Evolutionary conservation across 2,113 vertebrate genomes (phyloP).

Genomic region (Verasper variegatus): DNA sequence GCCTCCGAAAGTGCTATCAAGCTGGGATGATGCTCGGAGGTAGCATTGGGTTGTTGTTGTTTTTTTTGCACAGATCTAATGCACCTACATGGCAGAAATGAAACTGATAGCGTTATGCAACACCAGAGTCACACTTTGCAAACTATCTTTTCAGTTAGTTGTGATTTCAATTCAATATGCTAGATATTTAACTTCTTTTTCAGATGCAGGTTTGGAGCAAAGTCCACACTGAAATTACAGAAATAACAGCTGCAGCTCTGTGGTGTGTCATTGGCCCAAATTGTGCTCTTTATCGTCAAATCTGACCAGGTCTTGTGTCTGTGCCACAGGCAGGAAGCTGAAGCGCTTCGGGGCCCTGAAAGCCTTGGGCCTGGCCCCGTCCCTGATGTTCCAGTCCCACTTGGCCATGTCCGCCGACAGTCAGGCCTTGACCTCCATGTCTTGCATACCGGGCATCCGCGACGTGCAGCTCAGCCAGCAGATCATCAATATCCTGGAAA

Average conservation of each 20-base stretch:
- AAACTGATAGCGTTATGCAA: background rate
- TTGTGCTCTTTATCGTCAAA: background rate
- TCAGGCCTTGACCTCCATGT: conserved; percentile 83
- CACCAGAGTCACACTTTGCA: background rate
- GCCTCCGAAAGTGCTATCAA: conserved; percentile 96
- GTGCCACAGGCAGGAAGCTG: conserved; percentile 90
- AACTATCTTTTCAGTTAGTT: too few species aligned
- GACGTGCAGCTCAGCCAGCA: conserved; percentile 89
- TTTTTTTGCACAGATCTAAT: background rate
- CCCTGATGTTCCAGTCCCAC: conserved; percentile 86
- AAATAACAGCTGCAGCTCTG: too few species aligned
- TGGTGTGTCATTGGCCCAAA: too few species aligned
- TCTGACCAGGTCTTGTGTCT: conserved; percentile 33
- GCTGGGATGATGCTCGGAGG: conserved; percentile 99
- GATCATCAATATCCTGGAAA: conserved; percentile 89
- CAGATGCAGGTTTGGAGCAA: too few species aligned
- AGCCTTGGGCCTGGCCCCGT: conserved; percentile 84
- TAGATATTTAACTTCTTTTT: too few species aligned
- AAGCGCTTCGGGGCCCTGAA: conserved; percentile 94
- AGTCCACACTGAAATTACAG: too few species aligned
- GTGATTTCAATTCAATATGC: background rate
- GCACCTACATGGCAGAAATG: background rate
- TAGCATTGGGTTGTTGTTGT: conserved; percentile 61
- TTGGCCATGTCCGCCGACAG: conserved; percentile 81
- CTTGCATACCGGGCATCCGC: conserved; percentile 85